Evolutionary conservation across 2,797 vertebrate species (phyloP).

Genomic region (Sebastes cheni): DNA sequence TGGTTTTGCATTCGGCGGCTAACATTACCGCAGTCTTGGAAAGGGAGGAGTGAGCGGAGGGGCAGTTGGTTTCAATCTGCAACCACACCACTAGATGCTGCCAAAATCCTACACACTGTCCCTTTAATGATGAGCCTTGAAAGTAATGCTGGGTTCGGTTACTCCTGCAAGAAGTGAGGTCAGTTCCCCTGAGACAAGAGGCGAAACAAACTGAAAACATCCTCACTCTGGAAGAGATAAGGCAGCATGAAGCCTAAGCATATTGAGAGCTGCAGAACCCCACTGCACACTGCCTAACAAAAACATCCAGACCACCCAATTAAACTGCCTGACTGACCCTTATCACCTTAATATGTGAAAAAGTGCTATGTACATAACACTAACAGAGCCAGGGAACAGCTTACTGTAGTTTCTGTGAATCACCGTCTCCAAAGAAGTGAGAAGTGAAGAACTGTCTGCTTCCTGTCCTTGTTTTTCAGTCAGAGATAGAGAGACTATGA

Average conservation of each 20-base stretch:
- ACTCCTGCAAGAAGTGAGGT: not conserved
- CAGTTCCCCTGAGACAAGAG: not conserved
- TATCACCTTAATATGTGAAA: not conserved
- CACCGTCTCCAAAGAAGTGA: not conserved
- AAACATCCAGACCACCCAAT: slow-evolving; percentile 20
- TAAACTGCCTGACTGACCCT: not conserved
- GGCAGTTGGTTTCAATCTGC: too few relatives aligned
- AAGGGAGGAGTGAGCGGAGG: not conserved
- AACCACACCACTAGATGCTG: too few relatives aligned
- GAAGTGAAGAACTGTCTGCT: not conserved
- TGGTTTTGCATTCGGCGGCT: too few relatives aligned
- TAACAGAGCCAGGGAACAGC: not conserved
- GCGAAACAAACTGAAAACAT: slow-evolving; percentile 42
- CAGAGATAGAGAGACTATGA: slow-evolving; percentile 6
- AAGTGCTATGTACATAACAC: not conserved
- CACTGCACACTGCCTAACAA: not conserved
- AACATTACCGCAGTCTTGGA: too few relatives aligned
- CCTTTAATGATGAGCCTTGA: not conserved
- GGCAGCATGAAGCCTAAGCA: not conserved
- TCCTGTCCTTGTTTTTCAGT: slow-evolving; percentile 21
- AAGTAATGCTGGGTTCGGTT: not conserved
- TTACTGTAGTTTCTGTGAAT: not conserved
- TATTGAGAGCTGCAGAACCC: not conserved
- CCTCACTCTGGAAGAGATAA: slow-evolving; percentile 40
- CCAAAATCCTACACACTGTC: too few relatives aligned